Percentiles rank a stretch among this genome's conserved stretches.
phyloP scores from a whole-genome alignment of 2,113 vertebrate species.

The Callocephalon fimbriatum region DNA sequence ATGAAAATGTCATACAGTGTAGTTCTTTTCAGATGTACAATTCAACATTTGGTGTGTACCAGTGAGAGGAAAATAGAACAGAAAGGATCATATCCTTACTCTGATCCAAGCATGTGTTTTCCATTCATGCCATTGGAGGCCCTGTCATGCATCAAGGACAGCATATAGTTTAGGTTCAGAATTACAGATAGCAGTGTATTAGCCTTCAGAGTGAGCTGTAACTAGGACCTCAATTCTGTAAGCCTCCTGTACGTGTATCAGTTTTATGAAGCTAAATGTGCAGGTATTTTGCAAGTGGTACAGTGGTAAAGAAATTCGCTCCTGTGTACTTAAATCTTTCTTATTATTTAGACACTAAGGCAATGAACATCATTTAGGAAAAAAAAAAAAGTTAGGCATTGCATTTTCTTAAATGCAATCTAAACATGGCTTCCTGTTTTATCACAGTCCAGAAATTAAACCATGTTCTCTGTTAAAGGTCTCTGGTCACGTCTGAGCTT shows the following conservation, averaged over 20 bases:
- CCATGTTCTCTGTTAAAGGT: background rate
- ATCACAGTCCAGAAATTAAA: background rate
- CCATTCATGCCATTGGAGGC: slow-evolving; percentile 21
- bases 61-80: background rate
- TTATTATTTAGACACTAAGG: background rate
- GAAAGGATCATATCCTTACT: background rate
- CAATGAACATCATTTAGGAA: background rate
- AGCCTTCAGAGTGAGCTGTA: background rate
- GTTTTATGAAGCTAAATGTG: background rate
- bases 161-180: slow-evolving; percentile 27
- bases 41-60: background rate
- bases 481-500: background rate
- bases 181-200: background rate
- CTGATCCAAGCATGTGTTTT: slow-evolving; percentile 15
- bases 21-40: slow-evolving; percentile 13
- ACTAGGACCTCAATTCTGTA: background rate
- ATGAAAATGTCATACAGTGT: background rate
- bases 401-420: background rate
- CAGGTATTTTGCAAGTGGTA: background rate
- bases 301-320: background rate
- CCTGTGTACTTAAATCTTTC: background rate
- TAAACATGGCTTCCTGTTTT: background rate
- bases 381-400: background rate
- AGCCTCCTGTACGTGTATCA: background rate
- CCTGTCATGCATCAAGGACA: slow-evolving; percentile 39